A percentile compares a stretch with the other conserved stretches of the same genome.
Evolutionary conservation across 1,140 invertebrate species (phyloP).

Genomic region (Lepidurus packardi): DNA sequence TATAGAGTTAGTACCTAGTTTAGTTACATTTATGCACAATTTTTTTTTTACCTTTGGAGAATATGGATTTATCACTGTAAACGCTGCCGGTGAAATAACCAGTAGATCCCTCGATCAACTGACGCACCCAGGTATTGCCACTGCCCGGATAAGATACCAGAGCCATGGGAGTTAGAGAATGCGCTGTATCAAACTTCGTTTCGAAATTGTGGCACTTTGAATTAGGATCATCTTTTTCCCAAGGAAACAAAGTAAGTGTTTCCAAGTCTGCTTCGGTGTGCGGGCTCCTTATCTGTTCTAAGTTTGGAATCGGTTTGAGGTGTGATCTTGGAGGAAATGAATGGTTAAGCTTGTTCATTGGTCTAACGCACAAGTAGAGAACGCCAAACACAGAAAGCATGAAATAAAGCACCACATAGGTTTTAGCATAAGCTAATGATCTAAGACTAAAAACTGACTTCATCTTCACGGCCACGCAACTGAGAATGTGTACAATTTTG

Average conservation of each 20-base stretch:
- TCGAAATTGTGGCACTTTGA: not conserved
- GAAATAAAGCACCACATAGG: no score
- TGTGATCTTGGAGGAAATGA: no score
- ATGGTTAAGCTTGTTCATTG: no score
- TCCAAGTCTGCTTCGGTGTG: not conserved
- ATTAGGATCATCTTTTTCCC: not conserved
- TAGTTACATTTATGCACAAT: not conserved
- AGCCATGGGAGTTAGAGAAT: slow-evolving; percentile 38
- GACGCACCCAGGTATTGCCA: slow-evolving; percentile 45
- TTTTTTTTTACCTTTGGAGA: slow-evolving; percentile 37
- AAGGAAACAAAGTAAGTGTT: not conserved
- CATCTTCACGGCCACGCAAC: no score
- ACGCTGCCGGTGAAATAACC: slow-evolving; percentile 44
- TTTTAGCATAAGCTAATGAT: no score
- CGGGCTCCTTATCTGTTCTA: no score
- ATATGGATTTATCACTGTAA: slow-evolving; percentile 40
- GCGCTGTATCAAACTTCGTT: not conserved
- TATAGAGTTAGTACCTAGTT: not conserved
- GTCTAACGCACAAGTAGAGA: no score
- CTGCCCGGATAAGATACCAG: slow-evolving; percentile 43
- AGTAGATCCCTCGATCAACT: slow-evolving; percentile 42
- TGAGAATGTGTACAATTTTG: no score
- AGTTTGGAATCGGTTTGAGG: no score
- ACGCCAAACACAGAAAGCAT: no score
- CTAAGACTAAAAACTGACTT: no score